Evolutionary conservation across 2,888 invertebrate species (phyloP).

Genomic region (Nineta flava): DNA sequence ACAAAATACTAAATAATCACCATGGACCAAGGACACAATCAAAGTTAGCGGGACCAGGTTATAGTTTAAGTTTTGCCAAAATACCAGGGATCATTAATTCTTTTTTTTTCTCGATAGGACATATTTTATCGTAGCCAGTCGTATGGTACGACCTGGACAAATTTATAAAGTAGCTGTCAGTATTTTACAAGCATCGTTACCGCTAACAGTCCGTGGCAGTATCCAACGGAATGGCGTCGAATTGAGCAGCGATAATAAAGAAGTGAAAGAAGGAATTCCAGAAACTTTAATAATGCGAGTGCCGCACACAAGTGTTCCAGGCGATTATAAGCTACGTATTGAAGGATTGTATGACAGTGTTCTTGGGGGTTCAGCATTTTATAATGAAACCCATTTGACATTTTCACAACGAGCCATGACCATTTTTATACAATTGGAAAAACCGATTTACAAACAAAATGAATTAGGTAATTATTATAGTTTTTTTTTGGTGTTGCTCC

Average conservation of each 20-base stretch:
- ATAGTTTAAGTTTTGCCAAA: too few relatives aligned
- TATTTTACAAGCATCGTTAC: slow-evolving; percentile 60
- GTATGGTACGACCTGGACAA: slow-evolving; percentile 80
- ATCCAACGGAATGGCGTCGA: slow-evolving; percentile 83
- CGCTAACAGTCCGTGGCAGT: slow-evolving; percentile 73
- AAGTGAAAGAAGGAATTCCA: slow-evolving; percentile 71
- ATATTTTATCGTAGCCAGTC: slow-evolving; percentile 84
- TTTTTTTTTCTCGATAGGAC: slow-evolving; percentile 39
- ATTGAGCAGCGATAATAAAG: slow-evolving; percentile 64
- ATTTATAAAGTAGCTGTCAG: slow-evolving; percentile 78
- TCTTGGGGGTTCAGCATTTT: slow-evolving; percentile 74
- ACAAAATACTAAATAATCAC: too few relatives aligned
- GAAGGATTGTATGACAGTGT: slow-evolving; percentile 48
- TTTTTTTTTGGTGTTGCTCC: not conserved
- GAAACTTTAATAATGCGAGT: slow-evolving; percentile 84
- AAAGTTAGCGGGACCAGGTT: too few relatives aligned
- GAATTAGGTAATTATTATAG: slow-evolving; percentile 45
- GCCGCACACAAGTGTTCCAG: slow-evolving; percentile 67
- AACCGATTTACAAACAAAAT: slow-evolving; percentile 87
- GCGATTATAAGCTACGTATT: slow-evolving; percentile 49
- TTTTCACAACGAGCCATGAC: slow-evolving; percentile 89
- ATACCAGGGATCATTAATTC: not conserved
- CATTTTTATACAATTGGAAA: slow-evolving; percentile 87
- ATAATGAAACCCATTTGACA: slow-evolving; percentile 68
- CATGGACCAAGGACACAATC: too few relatives aligned